Evolutionary conservation across 1,140 invertebrate genomes (phyloP).

Genomic region (Scylla paramamosain): DNA sequence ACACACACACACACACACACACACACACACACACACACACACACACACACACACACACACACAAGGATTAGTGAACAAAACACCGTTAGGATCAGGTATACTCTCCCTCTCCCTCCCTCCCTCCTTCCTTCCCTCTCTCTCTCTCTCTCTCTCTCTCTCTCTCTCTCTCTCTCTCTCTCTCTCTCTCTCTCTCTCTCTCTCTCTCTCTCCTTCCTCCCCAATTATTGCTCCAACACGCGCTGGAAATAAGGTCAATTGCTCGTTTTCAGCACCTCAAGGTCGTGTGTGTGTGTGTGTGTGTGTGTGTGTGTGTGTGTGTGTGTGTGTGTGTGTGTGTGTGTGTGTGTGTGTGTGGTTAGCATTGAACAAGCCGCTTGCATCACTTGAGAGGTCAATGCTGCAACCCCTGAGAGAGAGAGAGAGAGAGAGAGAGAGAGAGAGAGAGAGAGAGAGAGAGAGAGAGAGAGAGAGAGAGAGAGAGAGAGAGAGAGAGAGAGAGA

Average conservation of each 20-base stretch:
- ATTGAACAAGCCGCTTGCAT: background rate
- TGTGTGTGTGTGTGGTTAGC: background rate
- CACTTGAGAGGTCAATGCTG: background rate
- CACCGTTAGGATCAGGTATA: background rate
- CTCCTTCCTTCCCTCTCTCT: background rate
- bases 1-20: too few relatives aligned
- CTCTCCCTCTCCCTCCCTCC: background rate
- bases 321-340: constrained; percentile 36
- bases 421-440: constrained; percentile 27
- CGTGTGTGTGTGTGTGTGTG: constrained; percentile 37
- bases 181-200: background rate
- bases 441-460: constrained; percentile 26
- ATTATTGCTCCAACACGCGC: constrained; percentile 33
- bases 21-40: too few relatives aligned
- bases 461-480: constrained; percentile 12
- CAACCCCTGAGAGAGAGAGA: constrained; percentile 6
- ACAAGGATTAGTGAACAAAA: background rate
- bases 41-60: too few relatives aligned
- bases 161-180: background rate
- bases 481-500: background rate
- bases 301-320: constrained; percentile 19
- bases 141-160: background rate
- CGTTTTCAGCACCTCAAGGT: constrained; percentile 1
- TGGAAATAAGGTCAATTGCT: background rate
- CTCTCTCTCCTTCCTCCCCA: background rate